Percentiles rank a stretch among this genome's conserved stretches.
phyloP scores from a whole-genome alignment of 2,888 invertebrate genomes.

The Lathronympha strigana region DNA sequence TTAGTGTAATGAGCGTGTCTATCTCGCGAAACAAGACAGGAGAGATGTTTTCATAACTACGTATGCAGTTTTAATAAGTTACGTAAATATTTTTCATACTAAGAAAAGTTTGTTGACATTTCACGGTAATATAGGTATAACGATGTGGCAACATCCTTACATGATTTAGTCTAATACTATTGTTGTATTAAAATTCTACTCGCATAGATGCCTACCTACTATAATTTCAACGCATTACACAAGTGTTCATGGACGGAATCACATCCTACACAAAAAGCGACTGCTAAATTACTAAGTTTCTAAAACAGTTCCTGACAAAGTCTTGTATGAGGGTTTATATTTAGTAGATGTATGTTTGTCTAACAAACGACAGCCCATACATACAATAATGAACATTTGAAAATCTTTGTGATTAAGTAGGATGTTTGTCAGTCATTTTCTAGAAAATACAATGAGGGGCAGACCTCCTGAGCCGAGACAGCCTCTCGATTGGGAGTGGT shows the following conservation, averaged over 20 bases:
- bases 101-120: background rate
- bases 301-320: conserved; percentile 6
- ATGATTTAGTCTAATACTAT: too few species aligned
- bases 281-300: conserved; percentile 11
- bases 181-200: background rate
- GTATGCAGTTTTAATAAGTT: conserved; percentile 3
- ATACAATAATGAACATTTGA: too few species aligned
- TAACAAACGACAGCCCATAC: too few species aligned
- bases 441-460: too few species aligned
- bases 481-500: too few species aligned
- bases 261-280: conserved; percentile 18
- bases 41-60: conserved; percentile 16
- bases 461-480: too few species aligned
- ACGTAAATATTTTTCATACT: conserved; percentile 14
- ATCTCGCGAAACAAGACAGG: conserved; percentile 30
- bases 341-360: too few species aligned
- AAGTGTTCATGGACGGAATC: conserved; percentile 14
- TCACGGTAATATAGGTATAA: background rate
- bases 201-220: background rate
- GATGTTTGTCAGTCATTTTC: too few species aligned
- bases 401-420: too few species aligned
- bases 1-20: conserved; percentile 30
- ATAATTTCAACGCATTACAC: background rate
- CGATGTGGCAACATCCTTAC: too few species aligned
- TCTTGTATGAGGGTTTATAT: too few species aligned